A percentile compares a stretch with the other conserved stretches of the same genome.
Conservation (phyloP, 1,140 invertebrate genomes). For the Dinoponera quadriceps region DNA sequence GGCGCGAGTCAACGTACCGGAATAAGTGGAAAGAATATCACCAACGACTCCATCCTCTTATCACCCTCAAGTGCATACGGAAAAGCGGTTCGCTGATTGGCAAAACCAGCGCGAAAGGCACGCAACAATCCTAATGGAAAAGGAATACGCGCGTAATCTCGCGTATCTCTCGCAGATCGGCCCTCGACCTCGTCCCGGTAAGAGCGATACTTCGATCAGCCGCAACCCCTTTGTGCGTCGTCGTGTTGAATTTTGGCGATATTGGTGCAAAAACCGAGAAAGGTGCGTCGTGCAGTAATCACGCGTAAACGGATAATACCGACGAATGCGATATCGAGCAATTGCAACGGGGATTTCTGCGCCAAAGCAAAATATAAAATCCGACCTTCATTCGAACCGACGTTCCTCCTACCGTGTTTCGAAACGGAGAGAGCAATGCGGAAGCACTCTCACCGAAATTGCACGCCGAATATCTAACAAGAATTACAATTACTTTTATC, state of each 20-base stretch:
- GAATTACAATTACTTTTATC: not conserved
- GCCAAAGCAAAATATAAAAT: constrained; percentile 30
- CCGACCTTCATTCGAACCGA: constrained; percentile 14
- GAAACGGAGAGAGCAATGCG: constrained; percentile 11
- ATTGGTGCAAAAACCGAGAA: not conserved
- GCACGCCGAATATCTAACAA: constrained; percentile 8
- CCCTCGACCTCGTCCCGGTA: not conserved
- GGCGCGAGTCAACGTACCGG: not conserved
- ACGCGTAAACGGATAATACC: not conserved
- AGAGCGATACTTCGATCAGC: constrained; percentile 5
- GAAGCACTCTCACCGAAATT: constrained; percentile 6
- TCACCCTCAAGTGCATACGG: not conserved
- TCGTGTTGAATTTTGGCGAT: constrained; percentile 60
- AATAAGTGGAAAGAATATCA: constrained; percentile 11
- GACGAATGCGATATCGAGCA: not conserved
- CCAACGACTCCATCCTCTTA: not conserved
- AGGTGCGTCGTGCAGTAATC: not conserved
- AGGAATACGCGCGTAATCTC: not conserved
- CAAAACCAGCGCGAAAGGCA: constrained; percentile 21
- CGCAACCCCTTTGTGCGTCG: constrained; percentile 47
- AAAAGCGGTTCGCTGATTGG: constrained; percentile 15
- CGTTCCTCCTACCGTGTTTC: not conserved
- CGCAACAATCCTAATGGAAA: not conserved
- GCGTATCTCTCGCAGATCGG: not conserved
- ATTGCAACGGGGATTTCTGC: not conserved